A percentile compares a stretch with the other conserved stretches of the same genome.
Conservation (phyloP, 2,888 invertebrate genomes). For the Synanthedon myopaeformis region DNA sequence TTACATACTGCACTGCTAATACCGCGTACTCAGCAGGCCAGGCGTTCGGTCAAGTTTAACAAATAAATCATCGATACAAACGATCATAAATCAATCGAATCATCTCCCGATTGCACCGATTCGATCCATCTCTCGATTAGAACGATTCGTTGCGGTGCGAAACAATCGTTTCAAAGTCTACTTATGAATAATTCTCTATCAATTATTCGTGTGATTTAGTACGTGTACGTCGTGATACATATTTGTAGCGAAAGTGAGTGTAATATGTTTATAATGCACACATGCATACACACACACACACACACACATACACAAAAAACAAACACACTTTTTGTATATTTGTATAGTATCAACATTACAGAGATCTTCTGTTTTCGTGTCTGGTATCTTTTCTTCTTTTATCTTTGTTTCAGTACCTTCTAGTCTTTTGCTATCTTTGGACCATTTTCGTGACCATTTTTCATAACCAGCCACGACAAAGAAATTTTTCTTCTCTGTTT, state of each 20-base stretch:
- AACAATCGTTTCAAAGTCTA: slow-evolving; percentile 18
- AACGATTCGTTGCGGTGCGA: slow-evolving; percentile 34
- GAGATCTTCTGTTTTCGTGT: too few species aligned
- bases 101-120: slow-evolving; percentile 43
- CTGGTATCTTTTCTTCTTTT: too few species aligned
- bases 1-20: too few species aligned
- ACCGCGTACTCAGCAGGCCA: not conserved
- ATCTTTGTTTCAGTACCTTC: too few species aligned
- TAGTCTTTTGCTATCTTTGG: too few species aligned
- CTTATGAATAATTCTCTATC: slow-evolving; percentile 35
- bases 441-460: too few species aligned
- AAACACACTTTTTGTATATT: too few species aligned
- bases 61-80: slow-evolving; percentile 51
- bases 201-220: slow-evolving; percentile 31
- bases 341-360: too few species aligned
- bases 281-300: too few species aligned
- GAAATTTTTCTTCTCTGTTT: too few species aligned
- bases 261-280: slow-evolving; percentile 2
- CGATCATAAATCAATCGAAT: slow-evolving; percentile 52
- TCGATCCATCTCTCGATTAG: slow-evolving; percentile 53
- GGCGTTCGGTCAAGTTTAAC: slow-evolving; percentile 33
- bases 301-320: too few species aligned
- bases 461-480: too few species aligned
- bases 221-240: slow-evolving; percentile 9
- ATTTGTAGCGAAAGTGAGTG: slow-evolving; percentile 14